phyloP scores from a whole-genome alignment of 2,888 invertebrate genomes.

The Tridacna crocea region DNA sequence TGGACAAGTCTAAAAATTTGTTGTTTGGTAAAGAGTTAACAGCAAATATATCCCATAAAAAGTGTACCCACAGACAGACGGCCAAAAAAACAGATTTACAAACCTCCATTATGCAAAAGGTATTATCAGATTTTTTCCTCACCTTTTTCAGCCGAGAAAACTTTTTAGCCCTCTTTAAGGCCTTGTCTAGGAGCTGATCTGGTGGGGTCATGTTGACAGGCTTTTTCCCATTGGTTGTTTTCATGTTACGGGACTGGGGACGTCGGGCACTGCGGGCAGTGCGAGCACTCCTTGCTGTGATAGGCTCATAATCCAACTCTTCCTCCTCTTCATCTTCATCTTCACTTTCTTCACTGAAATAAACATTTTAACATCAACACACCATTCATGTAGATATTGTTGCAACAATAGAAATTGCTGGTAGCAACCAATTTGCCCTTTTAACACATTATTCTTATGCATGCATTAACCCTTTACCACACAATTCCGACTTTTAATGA shows the following conservation, averaged over 20 bases:
- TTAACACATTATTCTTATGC: neutral
- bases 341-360: conserved; percentile 29
- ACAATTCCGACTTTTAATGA: too few relatives aligned
- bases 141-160: conserved; percentile 74
- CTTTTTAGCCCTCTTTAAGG: conserved; percentile 71
- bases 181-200: conserved; percentile 73
- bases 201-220: conserved; percentile 79
- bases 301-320: conserved; percentile 30
- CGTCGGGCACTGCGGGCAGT: conserved; percentile 32
- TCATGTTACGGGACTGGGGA: conserved; percentile 37
- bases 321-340: conserved; percentile 46
- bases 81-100: neutral
- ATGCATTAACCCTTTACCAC: too few relatives aligned
- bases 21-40: neutral
- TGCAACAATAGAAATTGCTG: neutral
- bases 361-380: neutral
- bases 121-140: too few relatives aligned
- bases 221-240: conserved; percentile 70
- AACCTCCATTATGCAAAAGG: too few relatives aligned
- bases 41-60: neutral
- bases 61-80: neutral
- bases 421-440: neutral
- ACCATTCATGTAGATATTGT: neutral
- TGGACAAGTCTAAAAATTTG: too few relatives aligned
- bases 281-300: conserved; percentile 26